Evolutionary conservation across 1,140 invertebrate species (phyloP).

Genomic region (Conus betulinus): DNA sequence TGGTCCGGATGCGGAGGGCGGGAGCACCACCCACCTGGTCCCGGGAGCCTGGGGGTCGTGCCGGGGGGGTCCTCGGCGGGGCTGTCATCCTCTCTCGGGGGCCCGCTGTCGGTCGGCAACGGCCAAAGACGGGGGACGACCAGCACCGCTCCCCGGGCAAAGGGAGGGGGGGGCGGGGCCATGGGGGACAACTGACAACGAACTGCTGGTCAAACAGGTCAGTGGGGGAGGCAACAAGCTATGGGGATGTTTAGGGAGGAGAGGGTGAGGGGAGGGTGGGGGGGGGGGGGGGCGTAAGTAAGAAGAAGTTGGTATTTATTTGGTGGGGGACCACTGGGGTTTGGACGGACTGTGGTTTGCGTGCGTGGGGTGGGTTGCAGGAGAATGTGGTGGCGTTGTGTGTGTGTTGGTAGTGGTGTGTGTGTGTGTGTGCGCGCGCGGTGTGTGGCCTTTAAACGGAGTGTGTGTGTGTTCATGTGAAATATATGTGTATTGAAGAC

Average conservation of each 20-base stretch:
- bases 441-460: no score
- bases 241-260: no score
- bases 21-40: background rate
- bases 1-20: slow-evolving; percentile 24
- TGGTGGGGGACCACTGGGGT: no score
- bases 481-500: no score
- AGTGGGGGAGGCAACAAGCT: background rate
- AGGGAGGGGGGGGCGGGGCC: slow-evolving; percentile 12
- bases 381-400: no score
- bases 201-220: slow-evolving; percentile 58
- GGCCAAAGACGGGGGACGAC: background rate
- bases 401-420: no score
- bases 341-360: no score
- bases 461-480: no score
- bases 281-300: slow-evolving; percentile 50
- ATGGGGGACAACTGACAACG: background rate
- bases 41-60: background rate
- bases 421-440: no score
- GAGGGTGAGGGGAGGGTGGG: slow-evolving; percentile 60
- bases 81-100: no score
- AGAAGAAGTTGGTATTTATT: no score
- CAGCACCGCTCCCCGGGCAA: background rate
- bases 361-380: no score
- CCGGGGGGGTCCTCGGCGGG: background rate
- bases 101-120: background rate